A percentile compares a stretch with the other conserved stretches of the same genome.
Conservation (phyloP, 2,888 invertebrate species). For the Sarcophaga variegata region DNA sequence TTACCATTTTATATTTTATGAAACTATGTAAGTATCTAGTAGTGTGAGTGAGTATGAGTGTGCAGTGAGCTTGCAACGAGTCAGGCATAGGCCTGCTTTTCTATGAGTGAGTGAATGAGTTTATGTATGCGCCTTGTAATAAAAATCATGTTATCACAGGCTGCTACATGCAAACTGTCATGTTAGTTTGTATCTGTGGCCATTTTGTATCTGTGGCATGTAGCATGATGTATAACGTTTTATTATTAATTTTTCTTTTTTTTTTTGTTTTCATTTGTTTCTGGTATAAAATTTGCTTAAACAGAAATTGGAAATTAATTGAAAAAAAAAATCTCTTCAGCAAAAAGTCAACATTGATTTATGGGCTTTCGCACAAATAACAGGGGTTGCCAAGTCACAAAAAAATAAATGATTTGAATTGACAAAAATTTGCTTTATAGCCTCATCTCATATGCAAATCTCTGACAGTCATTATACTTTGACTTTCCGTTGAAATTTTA, state of each 20-base stretch:
- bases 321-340: slow-evolving; percentile 49
- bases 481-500: no score
- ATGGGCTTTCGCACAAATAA: background rate
- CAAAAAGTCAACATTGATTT: slow-evolving; percentile 55
- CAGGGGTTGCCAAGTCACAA: slow-evolving; percentile 10
- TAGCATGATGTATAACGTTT: slow-evolving; percentile 6
- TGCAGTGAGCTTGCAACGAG: no score
- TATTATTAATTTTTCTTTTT: background rate
- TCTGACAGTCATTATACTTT: no score
- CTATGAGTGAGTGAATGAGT: background rate
- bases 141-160: slow-evolving; percentile 17
- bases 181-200: slow-evolving; percentile 33
- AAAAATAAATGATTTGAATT: background rate
- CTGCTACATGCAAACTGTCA: slow-evolving; percentile 19
- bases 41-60: no score
- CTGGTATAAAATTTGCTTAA: slow-evolving; percentile 30
- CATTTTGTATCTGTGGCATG: slow-evolving; percentile 46
- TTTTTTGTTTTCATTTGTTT: slow-evolving; percentile 13
- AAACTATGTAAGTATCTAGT: no score
- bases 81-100: no score
- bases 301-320: slow-evolving; percentile 63
- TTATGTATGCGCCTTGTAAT: background rate
- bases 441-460: no score
- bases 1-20: no score
- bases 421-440: no score